Evolutionary conservation across 2,113 vertebrate species (phyloP), one percentile per base, ranked within the genome.

Genomic region (Paramormyrops kingsleyae): DNA sequence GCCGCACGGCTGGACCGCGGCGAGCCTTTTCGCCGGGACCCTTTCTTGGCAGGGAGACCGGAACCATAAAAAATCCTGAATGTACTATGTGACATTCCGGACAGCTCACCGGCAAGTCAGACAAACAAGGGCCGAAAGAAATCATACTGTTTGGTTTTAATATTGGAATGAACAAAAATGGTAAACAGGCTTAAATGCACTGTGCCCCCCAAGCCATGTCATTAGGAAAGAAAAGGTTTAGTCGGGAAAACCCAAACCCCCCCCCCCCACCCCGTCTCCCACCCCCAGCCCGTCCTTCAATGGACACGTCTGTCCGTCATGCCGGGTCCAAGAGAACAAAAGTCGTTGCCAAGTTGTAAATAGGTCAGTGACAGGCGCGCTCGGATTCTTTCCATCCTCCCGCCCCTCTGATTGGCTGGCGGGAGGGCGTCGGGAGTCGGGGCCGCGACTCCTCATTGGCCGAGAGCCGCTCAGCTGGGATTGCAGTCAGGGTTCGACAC

Each of bases 321-420:
- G 77, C 90, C 27, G 87, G 49, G 42, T 90, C 46, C 77, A 83
- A 24, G 24, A 59, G 89, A 92, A 91, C 90, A 89, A 83, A 89
- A 91, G 89, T 83, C 92, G 89, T 89, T 88, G 91, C 31, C 89
- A 35, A 87, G 90, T 90, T 88, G 90, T 89, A 94, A 93, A 91
- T 93, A 91, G 92, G 93, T 93, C 93, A 94, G 90, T 87, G 89
- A 91, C 88, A 90, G 91, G 86, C 91, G 91, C 89, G 88, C 89
- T 53, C 90, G 89, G 89, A 93, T 92, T 92, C 91, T 90, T 88
- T 93, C 83, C 46, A 27, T 89, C 91, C 90, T 50, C 19, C 42
- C 62, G 66, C 84, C 89, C 87, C 87, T 91, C 90, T 90, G 89
- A 94, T 93, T 93, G 92, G 94, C 91, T 66, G 0, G 24, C 89